Percentiles rank a stretch among this genome's conserved stretches.
These are phyloP conservation scores for Pseudotriccus pelzelni DNA, from an alignment of 2,797 vertebrate genomes.

Conservation along the genomic window DNA sequence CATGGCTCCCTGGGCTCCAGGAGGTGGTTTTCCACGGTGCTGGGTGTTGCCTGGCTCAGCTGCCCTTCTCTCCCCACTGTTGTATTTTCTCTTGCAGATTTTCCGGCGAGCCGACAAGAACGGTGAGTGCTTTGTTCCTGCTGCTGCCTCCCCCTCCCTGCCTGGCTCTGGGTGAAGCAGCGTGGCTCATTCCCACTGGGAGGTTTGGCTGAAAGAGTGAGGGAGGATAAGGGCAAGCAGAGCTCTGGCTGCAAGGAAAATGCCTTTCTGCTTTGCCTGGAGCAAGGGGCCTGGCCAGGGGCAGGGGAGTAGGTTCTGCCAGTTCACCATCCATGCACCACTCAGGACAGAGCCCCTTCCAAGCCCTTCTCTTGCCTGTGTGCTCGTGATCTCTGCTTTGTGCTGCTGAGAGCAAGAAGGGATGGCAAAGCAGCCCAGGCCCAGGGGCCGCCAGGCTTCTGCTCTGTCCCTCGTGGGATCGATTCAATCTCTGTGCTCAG, in stretches of 20 bases:
- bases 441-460: neutral
- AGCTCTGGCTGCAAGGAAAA: neutral
- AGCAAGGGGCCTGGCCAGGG: neutral
- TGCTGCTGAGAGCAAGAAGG: neutral
- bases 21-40: neutral
- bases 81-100: conserved; percentile 84
- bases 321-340: rapidly evolving
- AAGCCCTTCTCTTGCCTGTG: neutral
- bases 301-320: neutral
- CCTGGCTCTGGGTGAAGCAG: neutral
- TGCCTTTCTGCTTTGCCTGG: neutral
- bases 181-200: rapidly evolving
- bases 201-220: neutral
- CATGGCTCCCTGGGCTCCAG: rapidly evolving
- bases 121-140: conserved; percentile 80
- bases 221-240: neutral
- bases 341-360: neutral
- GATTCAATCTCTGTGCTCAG: neutral
- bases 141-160: conserved; percentile 16
- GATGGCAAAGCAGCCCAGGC: neutral
- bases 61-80: neutral
- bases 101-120: conserved; percentile 98
- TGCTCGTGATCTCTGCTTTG: neutral
- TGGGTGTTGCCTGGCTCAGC: neutral
- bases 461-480: rapidly evolving